Conservation (phyloP, 2,888 invertebrate genomes). For the Caenorhabditis sp. region DNA sequence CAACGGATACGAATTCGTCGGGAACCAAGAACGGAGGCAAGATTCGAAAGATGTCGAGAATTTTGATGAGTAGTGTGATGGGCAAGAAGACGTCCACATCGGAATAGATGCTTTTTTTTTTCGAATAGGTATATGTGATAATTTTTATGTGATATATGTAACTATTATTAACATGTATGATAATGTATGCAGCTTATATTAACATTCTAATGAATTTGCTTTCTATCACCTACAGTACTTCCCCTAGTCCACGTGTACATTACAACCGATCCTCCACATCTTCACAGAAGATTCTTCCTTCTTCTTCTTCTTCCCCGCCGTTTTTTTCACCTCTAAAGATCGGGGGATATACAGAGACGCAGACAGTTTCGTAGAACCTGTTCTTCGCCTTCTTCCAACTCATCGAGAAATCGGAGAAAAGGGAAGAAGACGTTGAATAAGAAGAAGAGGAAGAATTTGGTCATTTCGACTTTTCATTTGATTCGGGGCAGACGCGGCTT, state of each 20-base stretch:
- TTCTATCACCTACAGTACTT: slow-evolving; percentile 18
- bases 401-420: slow-evolving; percentile 31
- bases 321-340: background rate
- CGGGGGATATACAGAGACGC: slow-evolving; percentile 7
- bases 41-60: slow-evolving; percentile 57
- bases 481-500: background rate
- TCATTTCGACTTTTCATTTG: slow-evolving; percentile 36
- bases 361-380: slow-evolving; percentile 10
- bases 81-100: slow-evolving; percentile 27
- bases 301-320: slow-evolving; percentile 25
- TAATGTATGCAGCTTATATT: background rate
- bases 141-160: slow-evolving; percentile 21
- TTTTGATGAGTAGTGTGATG: slow-evolving; percentile 34
- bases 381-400: slow-evolving; percentile 58
- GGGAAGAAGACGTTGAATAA: slow-evolving; percentile 6
- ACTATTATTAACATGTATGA: background rate
- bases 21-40: slow-evolving; percentile 32
- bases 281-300: slow-evolving; percentile 19
- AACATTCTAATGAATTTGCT: slow-evolving; percentile 25
- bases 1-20: slow-evolving; percentile 22
- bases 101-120: slow-evolving; percentile 4
- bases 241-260: slow-evolving; percentile 41
- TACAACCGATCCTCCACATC: slow-evolving; percentile 9
- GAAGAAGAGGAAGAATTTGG: slow-evolving; percentile 20
- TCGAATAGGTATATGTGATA: slow-evolving; percentile 6